A percentile compares a stretch with the other conserved stretches of the same genome.
Evolutionary conservation across 2,888 invertebrate species (phyloP).

Genomic region (Biston stratarius): DNA sequence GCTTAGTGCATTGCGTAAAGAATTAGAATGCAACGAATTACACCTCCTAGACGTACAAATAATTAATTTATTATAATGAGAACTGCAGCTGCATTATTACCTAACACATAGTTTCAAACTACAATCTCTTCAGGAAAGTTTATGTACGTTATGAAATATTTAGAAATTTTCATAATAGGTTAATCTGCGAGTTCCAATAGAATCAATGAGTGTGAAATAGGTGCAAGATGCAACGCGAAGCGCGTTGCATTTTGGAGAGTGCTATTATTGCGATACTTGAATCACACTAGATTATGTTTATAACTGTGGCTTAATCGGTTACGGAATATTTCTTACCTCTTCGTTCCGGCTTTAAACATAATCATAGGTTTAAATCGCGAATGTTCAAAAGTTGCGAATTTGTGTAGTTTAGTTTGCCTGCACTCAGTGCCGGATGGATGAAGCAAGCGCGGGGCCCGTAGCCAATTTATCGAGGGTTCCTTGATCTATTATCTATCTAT

Average conservation of each 20-base stretch:
- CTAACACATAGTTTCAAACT: neutral
- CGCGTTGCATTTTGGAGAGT: neutral
- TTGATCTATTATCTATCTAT: no score
- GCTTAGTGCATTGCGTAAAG: neutral
- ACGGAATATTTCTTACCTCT: no score
- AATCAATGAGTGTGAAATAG: neutral
- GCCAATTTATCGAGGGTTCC: no score
- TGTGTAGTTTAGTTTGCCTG: no score
- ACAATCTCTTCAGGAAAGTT: neutral
- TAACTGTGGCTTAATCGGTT: no score
- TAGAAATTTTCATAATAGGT: constrained; percentile 16
- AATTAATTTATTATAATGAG: no score
- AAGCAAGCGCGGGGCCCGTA: no score
- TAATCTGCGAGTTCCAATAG: neutral
- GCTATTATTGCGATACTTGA: neutral
- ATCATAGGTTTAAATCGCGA: no score
- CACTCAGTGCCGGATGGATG: no score
- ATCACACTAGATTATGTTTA: neutral
- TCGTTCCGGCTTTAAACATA: no score
- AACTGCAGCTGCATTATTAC: constrained; percentile 5
- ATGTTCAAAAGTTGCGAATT: no score
- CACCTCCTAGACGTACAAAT: neutral
- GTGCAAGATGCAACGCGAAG: no score
- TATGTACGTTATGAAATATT: constrained; percentile 10
- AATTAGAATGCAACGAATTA: constrained; percentile 15